Percentiles rank a stretch among this genome's conserved stretches.
Evolutionary conservation across 2,888 invertebrate species (phyloP).

Genomic region (Empis stercorea): DNA sequence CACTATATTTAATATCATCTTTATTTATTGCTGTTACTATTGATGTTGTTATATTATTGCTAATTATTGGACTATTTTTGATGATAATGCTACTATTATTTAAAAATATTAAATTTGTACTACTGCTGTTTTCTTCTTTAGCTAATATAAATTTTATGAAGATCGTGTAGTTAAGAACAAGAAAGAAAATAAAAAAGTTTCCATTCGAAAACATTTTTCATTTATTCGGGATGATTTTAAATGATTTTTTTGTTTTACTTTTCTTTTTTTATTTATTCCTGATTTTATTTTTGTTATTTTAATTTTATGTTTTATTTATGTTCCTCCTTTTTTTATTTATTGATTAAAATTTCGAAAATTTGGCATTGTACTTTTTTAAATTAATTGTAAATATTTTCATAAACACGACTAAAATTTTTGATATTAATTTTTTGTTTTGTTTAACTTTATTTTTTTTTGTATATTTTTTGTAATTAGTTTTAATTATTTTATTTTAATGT

Average conservation of each 20-base stretch:
- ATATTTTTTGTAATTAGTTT: no score
- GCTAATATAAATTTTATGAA: conserved; percentile 17
- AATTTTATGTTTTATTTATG: background rate
- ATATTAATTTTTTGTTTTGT: no score
- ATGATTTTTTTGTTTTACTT: background rate
- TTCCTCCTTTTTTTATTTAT: background rate
- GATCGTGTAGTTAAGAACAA: conserved; percentile 17
- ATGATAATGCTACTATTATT: conserved; percentile 9
- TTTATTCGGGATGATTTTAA: background rate
- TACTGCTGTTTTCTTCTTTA: conserved; percentile 16
- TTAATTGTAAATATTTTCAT: background rate
- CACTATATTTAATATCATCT: background rate
- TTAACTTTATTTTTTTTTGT: no score
- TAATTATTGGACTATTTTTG: background rate
- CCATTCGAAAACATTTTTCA: conserved; percentile 21
- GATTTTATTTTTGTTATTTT: background rate
- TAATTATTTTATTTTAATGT: no score
- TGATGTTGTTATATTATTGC: background rate
- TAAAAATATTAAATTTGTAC: conserved; percentile 10
- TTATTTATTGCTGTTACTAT: background rate
- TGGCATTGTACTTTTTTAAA: background rate
- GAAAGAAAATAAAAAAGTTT: conserved; percentile 19
- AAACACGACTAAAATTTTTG: no score
- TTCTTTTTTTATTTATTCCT: background rate
- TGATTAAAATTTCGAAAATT: background rate